A percentile compares a stretch with the other conserved stretches of the same genome.
Conservation (phyloP, 2,113 vertebrate species). For the Hippoglossus stenolepis region DNA sequence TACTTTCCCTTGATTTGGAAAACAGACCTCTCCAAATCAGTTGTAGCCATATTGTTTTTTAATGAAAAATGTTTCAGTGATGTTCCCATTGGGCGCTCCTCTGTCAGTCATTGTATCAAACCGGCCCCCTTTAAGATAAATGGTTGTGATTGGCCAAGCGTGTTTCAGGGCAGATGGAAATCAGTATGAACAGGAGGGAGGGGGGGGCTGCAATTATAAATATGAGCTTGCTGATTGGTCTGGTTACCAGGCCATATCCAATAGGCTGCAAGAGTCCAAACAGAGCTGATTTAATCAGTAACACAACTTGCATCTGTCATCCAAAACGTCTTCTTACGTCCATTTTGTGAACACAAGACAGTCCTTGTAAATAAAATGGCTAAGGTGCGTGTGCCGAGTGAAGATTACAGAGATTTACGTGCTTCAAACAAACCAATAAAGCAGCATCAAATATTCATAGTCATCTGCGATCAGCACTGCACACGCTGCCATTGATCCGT, state of each 20-base stretch:
- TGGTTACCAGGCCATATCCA: neutral
- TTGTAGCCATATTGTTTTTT: too few species aligned
- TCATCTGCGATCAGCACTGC: conserved; percentile 70
- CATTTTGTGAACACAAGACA: conserved; percentile 21
- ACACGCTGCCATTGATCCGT: conserved; percentile 70
- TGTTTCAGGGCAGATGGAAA: too few species aligned
- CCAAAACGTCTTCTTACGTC: conserved; percentile 11
- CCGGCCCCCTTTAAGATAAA: neutral
- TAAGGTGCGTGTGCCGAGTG: conserved; percentile 36
- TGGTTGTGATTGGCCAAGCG: too few species aligned
- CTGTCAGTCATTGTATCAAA: neutral
- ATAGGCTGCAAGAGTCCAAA: conserved; percentile 44
- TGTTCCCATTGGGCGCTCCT: neutral
- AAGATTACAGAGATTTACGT: conserved; percentile 64
- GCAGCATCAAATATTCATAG: conserved; percentile 78
- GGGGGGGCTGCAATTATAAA: neutral
- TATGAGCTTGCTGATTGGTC: neutral
- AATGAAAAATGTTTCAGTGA: neutral
- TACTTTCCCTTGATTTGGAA: too few species aligned
- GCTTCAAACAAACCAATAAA: conserved; percentile 64
- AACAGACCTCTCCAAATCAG: too few species aligned
- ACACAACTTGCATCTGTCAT: conserved; percentile 34
- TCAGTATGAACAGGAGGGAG: too few species aligned
- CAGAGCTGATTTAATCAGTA: conserved; percentile 66
- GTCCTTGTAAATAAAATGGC: conserved; percentile 58